These are phyloP conservation scores for Chiloscyllium punctatum DNA, from an alignment of 2,797 vertebrate species.

Conservation along the genomic window DNA sequence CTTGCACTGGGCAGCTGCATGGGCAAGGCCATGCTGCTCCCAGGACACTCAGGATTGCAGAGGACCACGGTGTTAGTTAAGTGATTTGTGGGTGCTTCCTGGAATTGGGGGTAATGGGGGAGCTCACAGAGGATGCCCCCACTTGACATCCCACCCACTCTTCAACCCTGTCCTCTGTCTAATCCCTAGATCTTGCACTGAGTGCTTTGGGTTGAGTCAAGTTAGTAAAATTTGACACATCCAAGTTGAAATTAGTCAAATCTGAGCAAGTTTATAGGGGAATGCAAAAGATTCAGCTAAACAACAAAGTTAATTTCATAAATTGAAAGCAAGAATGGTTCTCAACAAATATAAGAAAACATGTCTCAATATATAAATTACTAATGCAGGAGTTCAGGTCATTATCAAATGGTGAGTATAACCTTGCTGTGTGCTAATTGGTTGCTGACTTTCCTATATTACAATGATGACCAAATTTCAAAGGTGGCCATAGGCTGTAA, in stretches of 20 bases:
- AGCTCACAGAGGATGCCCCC: no score
- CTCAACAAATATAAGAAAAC: not conserved
- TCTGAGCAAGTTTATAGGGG: not conserved
- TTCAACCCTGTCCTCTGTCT: no score
- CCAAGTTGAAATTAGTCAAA: not conserved
- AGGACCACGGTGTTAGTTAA: no score
- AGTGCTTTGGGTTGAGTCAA: not conserved
- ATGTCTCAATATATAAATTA: not conserved
- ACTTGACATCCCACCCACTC: no score
- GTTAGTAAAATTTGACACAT: not conserved
- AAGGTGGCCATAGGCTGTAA: not conserved
- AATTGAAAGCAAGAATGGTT: not conserved
- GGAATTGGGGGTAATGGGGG: no score
- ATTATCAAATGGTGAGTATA: not conserved
- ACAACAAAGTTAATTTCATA: not conserved
- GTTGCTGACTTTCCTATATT: not conserved
- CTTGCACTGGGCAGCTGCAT: no score
- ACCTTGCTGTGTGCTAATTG: not conserved
- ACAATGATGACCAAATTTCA: not conserved
- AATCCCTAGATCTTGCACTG: no score
- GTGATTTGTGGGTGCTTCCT: no score
- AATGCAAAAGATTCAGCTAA: not conserved
- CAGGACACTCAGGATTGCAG: no score
- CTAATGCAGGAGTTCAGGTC: not conserved
- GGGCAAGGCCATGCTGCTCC: no score